Conservation (phyloP, 2,113 vertebrate genomes). For the Silurus meridionalis region DNA sequence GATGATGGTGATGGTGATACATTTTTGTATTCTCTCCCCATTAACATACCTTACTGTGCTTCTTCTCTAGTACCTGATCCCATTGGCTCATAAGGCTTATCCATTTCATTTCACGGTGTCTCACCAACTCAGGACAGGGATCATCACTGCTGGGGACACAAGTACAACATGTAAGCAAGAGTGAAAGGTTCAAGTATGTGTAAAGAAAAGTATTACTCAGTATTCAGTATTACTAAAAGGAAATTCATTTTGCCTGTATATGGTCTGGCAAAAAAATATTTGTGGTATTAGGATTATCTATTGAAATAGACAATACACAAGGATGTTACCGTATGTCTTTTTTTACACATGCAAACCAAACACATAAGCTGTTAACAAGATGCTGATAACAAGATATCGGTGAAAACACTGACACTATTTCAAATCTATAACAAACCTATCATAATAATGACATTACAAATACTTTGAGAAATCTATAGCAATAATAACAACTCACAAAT, state of each 20-base stretch:
- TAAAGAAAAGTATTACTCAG: background rate
- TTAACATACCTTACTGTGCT: constrained; percentile 76
- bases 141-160: constrained; percentile 63
- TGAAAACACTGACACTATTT: no score
- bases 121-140: constrained; percentile 76
- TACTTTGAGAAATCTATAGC: background rate
- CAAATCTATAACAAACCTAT: background rate
- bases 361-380: background rate
- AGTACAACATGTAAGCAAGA: background rate
- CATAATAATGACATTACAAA: background rate
- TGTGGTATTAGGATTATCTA: background rate
- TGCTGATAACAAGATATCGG: no score
- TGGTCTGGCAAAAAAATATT: background rate
- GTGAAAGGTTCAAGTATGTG: no score
- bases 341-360: background rate
- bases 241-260: background rate
- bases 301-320: background rate
- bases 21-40: background rate
- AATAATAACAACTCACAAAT: background rate
- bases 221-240: background rate
- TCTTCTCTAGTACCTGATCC: constrained; percentile 78
- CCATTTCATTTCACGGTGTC: constrained; percentile 86
- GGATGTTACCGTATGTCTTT: background rate
- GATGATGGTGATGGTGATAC: background rate
- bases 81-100: constrained; percentile 81